A percentile compares a stretch with the other conserved stretches of the same genome.
Conservation (phyloP, 2,888 invertebrate species). For the Andrena fulva region DNA sequence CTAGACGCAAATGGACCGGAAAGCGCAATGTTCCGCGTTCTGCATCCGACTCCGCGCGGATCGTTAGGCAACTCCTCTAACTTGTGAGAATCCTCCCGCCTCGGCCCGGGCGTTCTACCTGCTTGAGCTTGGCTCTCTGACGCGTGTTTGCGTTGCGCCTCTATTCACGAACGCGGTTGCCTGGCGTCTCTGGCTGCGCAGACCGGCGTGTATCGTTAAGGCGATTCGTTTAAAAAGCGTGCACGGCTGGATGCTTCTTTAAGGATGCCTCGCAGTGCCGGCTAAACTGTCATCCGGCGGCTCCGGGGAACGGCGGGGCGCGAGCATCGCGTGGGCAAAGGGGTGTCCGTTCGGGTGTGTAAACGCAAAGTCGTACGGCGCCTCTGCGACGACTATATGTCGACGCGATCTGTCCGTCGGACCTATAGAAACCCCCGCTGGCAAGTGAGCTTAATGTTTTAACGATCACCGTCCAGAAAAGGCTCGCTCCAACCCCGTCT, state of each 20-base stretch:
- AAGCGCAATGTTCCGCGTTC: conserved; percentile 48
- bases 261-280: conserved; percentile 49
- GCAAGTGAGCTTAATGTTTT: conserved; percentile 16
- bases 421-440: conserved; percentile 26
- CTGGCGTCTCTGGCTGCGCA: conserved; percentile 26
- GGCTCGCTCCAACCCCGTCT: background rate
- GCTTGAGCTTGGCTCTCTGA: conserved; percentile 29
- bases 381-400: conserved; percentile 22
- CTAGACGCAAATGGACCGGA: conserved; percentile 49
- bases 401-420: conserved; percentile 20
- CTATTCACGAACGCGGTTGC: conserved; percentile 15
- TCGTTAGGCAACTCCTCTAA: conserved; percentile 51
- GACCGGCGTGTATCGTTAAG: conserved; percentile 54
- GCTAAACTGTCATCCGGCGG: conserved; percentile 39
- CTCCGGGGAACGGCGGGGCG: conserved; percentile 17
- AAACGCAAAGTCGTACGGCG: conserved; percentile 51
- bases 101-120: conserved; percentile 27
- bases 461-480: conserved; percentile 6
- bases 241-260: conserved; percentile 52
- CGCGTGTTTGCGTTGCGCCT: background rate
- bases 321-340: conserved; percentile 49
- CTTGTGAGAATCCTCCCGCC: conserved; percentile 16
- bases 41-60: conserved; percentile 35
- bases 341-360: conserved; percentile 59
- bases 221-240: conserved; percentile 52